A percentile compares a stretch with the other conserved stretches of the same genome.
Evolutionary conservation across 2,113 vertebrate genomes (phyloP).

Genomic region (Labeo catla): DNA sequence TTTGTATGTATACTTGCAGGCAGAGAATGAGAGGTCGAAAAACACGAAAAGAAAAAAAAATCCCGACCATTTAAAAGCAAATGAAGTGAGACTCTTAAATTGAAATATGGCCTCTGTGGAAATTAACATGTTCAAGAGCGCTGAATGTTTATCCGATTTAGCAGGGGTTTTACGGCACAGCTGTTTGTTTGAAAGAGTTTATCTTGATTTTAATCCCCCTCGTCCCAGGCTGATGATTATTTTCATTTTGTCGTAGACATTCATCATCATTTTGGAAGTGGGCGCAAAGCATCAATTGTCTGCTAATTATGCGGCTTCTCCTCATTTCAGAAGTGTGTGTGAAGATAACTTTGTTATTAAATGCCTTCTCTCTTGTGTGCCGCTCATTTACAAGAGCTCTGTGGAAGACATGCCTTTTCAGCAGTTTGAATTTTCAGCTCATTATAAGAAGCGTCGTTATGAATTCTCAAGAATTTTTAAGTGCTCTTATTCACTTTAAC

Average conservation of each 20-base stretch:
- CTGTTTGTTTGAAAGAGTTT: slow-evolving; percentile 61
- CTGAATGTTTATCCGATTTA: slow-evolving; percentile 65
- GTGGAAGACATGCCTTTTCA: slow-evolving; percentile 4
- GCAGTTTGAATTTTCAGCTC: slow-evolving; percentile 19
- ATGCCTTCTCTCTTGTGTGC: slow-evolving; percentile 17
- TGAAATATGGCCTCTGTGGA: slow-evolving; percentile 68
- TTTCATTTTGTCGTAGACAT: slow-evolving; percentile 34
- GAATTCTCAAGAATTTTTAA: slow-evolving; percentile 24
- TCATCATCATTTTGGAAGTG: slow-evolving; percentile 28
- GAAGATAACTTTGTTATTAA: slow-evolving; percentile 27
- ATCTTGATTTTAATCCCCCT: slow-evolving; percentile 40
- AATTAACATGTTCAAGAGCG: slow-evolving; percentile 66
- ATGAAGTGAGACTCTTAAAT: slow-evolving; percentile 67
- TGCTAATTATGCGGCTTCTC: slow-evolving; percentile 34
- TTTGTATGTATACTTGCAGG: slow-evolving; percentile 40
- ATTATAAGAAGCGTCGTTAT: slow-evolving; percentile 29
- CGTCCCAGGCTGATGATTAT: slow-evolving; percentile 22
- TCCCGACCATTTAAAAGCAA: slow-evolving; percentile 50
- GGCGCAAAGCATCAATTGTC: slow-evolving; percentile 37
- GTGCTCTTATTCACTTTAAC: slow-evolving; percentile 25
- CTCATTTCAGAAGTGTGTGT: slow-evolving; percentile 28
- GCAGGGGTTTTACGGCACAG: slow-evolving; percentile 50
- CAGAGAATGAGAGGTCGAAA: background rate
- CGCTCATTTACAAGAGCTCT: slow-evolving; percentile 17
- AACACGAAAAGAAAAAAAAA: background rate